These are phyloP conservation scores for Ardeotis arabs DNA, from an alignment of 2,113 vertebrate genomes.

Conservation along the genomic window DNA sequence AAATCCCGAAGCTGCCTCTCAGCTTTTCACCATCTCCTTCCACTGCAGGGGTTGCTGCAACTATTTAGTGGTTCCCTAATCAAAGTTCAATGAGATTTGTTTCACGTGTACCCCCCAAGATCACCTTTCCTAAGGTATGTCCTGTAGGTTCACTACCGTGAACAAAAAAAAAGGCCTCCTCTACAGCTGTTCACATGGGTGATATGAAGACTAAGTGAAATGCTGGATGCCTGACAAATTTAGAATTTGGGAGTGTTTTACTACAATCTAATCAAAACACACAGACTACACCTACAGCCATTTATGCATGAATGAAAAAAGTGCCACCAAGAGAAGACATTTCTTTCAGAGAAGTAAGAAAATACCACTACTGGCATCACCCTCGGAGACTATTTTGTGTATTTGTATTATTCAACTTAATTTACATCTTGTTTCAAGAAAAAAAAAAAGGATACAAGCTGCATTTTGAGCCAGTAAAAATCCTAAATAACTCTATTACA, in stretches of 20 bases:
- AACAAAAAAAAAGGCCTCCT: neutral
- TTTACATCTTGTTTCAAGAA: neutral
- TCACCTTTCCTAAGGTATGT: neutral
- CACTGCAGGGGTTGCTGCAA: neutral
- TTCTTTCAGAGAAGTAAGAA: neutral
- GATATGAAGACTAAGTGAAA: neutral
- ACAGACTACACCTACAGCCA: neutral
- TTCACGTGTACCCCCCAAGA: neutral
- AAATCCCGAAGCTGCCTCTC: neutral
- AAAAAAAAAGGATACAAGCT: neutral
- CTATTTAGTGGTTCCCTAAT: neutral
- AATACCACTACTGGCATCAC: neutral
- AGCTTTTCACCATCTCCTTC: neutral
- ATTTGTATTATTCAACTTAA: neutral
- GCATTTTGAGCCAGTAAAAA: neutral
- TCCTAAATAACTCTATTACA: neutral
- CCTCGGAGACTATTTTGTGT: neutral
- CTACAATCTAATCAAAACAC: neutral
- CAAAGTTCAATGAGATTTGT: neutral
- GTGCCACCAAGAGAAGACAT: neutral
- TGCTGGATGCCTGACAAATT: neutral
- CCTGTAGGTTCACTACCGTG: neutral
- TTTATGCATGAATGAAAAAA: neutral
- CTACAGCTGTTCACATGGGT: neutral
- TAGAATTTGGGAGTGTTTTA: neutral